Evolutionary conservation across 2,888 invertebrate species (phyloP).

Genomic region (Apeira syringaria): DNA sequence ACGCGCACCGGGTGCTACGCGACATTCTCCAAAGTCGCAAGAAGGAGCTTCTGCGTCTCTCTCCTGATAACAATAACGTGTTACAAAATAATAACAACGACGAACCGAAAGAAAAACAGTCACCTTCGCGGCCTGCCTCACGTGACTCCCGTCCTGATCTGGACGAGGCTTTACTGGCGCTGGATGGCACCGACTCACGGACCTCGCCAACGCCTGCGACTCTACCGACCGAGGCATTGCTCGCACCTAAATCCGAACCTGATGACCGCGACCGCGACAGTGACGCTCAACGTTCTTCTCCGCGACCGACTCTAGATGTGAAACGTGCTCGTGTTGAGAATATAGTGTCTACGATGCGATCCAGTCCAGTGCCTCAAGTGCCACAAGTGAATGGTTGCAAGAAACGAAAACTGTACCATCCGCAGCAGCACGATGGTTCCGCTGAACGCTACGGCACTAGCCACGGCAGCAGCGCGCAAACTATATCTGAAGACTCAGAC

Average conservation of each 20-base stretch:
- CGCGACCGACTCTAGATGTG: slow-evolving; percentile 87
- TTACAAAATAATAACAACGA: slow-evolving; percentile 83
- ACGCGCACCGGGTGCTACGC: slow-evolving; percentile 93
- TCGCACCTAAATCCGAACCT: slow-evolving; percentile 86
- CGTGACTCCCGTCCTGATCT: slow-evolving; percentile 85
- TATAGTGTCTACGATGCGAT: slow-evolving; percentile 96
- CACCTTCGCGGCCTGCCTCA: slow-evolving; percentile 85
- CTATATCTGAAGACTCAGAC: slow-evolving; percentile 85
- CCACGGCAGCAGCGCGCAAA: slow-evolving; percentile 73
- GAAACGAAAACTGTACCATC: slow-evolving; percentile 97
- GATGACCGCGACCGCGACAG: slow-evolving; percentile 84
- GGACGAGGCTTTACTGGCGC: slow-evolving; percentile 85
- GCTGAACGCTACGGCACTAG: slow-evolving; percentile 84
- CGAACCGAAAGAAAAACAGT: slow-evolving; percentile 80
- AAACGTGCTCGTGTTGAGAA: slow-evolving; percentile 97
- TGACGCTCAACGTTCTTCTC: slow-evolving; percentile 82
- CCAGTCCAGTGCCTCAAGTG: slow-evolving; percentile 90
- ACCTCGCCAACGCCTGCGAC: slow-evolving; percentile 82
- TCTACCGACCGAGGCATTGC: slow-evolving; percentile 79
- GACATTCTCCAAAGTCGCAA: slow-evolving; percentile 95
- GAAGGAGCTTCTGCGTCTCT: slow-evolving; percentile 89
- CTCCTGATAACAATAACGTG: slow-evolving; percentile 83
- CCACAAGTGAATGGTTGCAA: slow-evolving; percentile 95
- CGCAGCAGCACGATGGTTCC: slow-evolving; percentile 94
- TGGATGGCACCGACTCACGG: slow-evolving; percentile 81